Evolutionary conservation across 2,113 vertebrate genomes (phyloP), one percentile per base, ranked within the genome.

Genomic region (Haliaeetus leucogaster): DNA sequence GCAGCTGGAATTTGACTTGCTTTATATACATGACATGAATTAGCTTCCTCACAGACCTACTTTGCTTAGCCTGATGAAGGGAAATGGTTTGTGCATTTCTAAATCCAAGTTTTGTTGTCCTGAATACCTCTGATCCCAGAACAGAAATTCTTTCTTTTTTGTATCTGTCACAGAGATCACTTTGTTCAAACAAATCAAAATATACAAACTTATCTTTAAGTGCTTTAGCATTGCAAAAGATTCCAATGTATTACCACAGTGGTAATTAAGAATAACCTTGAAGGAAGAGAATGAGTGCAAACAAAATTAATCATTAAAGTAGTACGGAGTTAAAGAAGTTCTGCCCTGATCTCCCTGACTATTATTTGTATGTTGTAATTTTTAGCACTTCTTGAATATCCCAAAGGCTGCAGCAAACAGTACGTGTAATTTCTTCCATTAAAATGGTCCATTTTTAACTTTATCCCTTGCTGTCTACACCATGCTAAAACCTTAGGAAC

Each of bases 1-100:
- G 95, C 89, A 90, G 95, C 89, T 91, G 89, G 88, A 95, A 95
- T 91, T 94, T 42, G 48, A 95, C 86, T 94, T 96, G 79, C 92
- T 96, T 92, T 97, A 91, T 70, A 66, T 59, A 53, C 52, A 58
- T 32, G 70, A 77, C 71, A 93, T 88, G 80, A 97, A 94, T 86
- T 96, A 88, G 19, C 91, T 94, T 82, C 89, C 71, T 90, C 65
- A 79, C 74, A 93, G 85, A 56, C 61, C 58, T 79, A 18, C 63
- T 97, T 86, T 91, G 79, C 67, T 91, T 48, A 81, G 63, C 19
- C 29, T 61, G 77, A 78, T 74, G 84, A 93, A 91, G 63, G 34
- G 38, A 93, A 91, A 77, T 40, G 47, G 47, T 72, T 70, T 85
- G 40, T 80, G 65, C 32, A 58, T 65, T 80, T 86, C 84, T 61